Evolutionary conservation across 2,797 vertebrate species (phyloP).

Genomic region (Toxotes lorentzi): DNA sequence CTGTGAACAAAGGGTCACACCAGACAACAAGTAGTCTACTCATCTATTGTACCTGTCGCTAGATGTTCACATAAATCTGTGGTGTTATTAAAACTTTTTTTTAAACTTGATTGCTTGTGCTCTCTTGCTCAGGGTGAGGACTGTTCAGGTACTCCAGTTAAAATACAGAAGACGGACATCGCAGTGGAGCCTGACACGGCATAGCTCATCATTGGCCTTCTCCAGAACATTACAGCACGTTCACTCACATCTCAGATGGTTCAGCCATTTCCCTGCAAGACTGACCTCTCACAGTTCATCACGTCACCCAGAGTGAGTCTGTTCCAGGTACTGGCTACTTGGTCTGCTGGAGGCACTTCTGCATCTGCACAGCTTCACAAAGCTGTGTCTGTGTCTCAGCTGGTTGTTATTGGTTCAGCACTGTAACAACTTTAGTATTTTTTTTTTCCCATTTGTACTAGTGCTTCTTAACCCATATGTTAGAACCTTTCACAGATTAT

Average conservation of each 20-base stretch:
- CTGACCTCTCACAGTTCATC: not conserved
- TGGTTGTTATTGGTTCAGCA: not conserved
- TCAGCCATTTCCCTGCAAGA: not conserved
- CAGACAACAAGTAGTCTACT: too few relatives aligned
- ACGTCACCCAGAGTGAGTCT: conserved; percentile 5
- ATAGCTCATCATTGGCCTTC: conserved; percentile 26
- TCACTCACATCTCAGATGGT: not conserved
- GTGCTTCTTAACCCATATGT: conserved; percentile 7
- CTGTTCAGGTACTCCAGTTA: conserved; percentile 72
- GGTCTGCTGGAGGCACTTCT: not conserved
- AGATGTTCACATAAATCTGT: too few relatives aligned
- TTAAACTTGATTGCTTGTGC: conserved; percentile 10
- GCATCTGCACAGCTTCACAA: not conserved
- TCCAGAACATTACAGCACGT: not conserved
- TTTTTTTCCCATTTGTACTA: not conserved
- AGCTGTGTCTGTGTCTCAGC: not conserved
- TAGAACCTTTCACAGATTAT: conserved; percentile 15
- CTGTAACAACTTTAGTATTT: not conserved
- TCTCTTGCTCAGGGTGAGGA: conserved; percentile 67
- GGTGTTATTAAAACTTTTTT: not conserved
- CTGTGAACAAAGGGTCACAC: too few relatives aligned
- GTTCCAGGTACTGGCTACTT: not conserved
- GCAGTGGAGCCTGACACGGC: conserved; percentile 46
- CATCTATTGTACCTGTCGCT: too few relatives aligned
- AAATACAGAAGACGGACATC: conserved; percentile 71